These are phyloP conservation scores for Zaprionus africanus DNA, from an alignment of 1,140 invertebrate species.

Conservation along the genomic window DNA sequence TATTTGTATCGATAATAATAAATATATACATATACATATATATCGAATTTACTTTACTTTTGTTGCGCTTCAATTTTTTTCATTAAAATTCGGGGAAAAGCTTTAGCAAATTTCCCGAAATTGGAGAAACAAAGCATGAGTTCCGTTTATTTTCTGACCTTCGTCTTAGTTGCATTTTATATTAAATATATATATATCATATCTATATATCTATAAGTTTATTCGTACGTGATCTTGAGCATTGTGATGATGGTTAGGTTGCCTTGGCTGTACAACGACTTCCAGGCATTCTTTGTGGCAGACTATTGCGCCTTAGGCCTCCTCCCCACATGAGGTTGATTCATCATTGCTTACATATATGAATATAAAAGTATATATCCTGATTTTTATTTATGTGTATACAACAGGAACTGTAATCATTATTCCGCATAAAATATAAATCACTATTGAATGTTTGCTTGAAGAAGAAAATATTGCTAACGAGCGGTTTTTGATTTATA, in stretches of 20 bases:
- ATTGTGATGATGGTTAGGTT: background rate
- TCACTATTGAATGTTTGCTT: no score
- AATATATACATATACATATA: background rate
- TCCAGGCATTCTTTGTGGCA: conserved; percentile 59
- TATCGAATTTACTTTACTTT: background rate
- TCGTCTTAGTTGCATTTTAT: no score
- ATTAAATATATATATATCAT: background rate
- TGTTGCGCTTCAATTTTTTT: background rate
- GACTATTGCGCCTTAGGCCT: conserved; percentile 46
- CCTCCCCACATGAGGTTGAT: conserved; percentile 16
- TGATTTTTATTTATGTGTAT: conserved; percentile 2
- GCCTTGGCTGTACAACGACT: background rate
- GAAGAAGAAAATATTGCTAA: no score
- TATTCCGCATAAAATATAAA: no score
- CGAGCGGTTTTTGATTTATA: no score
- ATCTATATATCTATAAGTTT: background rate
- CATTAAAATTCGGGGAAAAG: background rate
- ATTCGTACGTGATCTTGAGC: background rate
- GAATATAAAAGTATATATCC: conserved; percentile 7
- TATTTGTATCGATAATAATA: background rate
- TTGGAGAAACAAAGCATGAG: background rate
- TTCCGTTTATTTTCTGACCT: no score
- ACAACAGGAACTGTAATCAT: no score
- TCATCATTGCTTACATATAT: background rate
- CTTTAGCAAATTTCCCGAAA: background rate